Evolutionary conservation across 2,797 vertebrate species (phyloP).

Genomic region (Alectoris magna): DNA sequence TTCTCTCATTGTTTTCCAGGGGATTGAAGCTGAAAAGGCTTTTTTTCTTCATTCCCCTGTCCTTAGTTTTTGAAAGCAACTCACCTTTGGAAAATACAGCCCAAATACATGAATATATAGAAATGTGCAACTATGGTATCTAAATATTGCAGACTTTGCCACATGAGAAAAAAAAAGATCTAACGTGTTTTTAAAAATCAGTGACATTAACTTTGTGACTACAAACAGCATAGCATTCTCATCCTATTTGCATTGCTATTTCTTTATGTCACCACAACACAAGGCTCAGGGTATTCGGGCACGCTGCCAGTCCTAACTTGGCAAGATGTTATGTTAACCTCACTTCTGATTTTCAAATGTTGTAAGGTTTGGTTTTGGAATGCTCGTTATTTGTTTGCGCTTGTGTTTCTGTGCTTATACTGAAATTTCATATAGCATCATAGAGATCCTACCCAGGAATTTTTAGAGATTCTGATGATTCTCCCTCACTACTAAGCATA

Average conservation of each 20-base stretch:
- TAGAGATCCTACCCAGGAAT: not conserved
- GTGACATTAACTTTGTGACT: not conserved
- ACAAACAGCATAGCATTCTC: not conserved
- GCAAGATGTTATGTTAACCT: not conserved
- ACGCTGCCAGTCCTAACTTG: not conserved
- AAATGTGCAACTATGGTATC: not conserved
- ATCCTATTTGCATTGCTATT: not conserved
- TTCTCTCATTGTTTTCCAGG: not conserved
- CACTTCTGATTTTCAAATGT: not conserved
- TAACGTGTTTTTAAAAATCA: not conserved
- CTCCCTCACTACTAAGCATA: not conserved
- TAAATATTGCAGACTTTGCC: not conserved
- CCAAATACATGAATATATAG: not conserved
- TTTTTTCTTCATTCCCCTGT: not conserved
- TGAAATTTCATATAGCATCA: not conserved
- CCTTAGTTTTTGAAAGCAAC: not conserved
- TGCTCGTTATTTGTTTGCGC: not conserved
- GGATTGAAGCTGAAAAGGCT: not conserved
- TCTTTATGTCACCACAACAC: not conserved
- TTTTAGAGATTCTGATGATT: not conserved
- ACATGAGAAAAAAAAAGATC: not conserved
- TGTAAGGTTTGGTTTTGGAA: not conserved
- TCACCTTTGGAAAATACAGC: not conserved
- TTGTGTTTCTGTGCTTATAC: not conserved
- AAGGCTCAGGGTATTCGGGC: not conserved